These are phyloP conservation scores for Myotis lucifugus DNA, from an alignment of 2,113 vertebrate genomes.

Conservation along the genomic window DNA sequence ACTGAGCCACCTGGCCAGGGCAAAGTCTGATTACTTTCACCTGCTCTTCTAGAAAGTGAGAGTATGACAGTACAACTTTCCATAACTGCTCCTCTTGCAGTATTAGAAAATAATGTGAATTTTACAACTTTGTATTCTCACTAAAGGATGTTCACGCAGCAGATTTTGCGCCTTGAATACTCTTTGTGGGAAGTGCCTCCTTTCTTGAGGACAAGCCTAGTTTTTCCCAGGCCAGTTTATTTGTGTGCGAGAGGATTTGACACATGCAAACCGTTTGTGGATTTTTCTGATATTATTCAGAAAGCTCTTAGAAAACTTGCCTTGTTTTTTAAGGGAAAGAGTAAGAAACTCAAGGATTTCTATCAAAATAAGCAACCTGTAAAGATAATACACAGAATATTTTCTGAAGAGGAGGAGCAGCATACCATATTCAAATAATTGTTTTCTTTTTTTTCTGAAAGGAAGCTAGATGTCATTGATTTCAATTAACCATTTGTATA, in stretches of 20 bases:
- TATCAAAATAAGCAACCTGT: constrained; percentile 6
- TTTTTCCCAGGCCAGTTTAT: constrained; percentile 3
- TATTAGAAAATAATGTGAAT: constrained; percentile 35
- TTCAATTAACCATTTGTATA: constrained; percentile 18
- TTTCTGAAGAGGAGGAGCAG: not conserved
- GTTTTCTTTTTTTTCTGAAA: not conserved
- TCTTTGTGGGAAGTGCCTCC: constrained; percentile 21
- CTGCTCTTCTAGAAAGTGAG: not conserved
- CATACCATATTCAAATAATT: not conserved
- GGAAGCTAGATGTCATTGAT: not conserved
- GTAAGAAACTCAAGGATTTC: not conserved
- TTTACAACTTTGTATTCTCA: constrained; percentile 11
- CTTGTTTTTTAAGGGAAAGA: constrained; percentile 22
- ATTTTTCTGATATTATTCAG: constrained; percentile 46
- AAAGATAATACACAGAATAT: constrained; percentile 26
- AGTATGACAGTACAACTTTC: not conserved
- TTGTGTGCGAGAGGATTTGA: constrained; percentile 28
- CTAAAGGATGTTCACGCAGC: not conserved
- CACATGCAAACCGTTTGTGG: not conserved
- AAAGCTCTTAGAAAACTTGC: constrained; percentile 23
- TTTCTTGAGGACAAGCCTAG: constrained; percentile 21
- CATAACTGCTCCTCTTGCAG: not conserved
- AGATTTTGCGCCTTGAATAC: constrained; percentile 41
- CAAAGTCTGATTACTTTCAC: constrained; percentile 31
- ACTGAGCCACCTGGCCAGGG: not conserved